phyloP scores from a whole-genome alignment of 2,113 vertebrate genomes.

The Leptosomus discolor region DNA sequence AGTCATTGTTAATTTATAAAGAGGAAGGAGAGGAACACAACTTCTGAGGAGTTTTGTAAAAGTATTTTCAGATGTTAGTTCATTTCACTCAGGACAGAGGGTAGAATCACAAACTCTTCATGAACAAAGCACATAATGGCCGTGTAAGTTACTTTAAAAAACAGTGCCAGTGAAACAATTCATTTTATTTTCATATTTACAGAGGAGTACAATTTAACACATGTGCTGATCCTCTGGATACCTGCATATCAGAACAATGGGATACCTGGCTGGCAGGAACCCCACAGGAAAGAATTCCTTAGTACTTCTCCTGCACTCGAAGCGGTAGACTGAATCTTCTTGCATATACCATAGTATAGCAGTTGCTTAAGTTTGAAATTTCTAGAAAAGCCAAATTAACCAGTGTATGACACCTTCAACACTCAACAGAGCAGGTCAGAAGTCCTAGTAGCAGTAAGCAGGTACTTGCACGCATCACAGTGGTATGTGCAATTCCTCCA shows the following conservation, averaged over 20 bases:
- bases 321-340: not conserved
- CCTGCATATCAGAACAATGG: not conserved
- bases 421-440: not conserved
- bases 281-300: not conserved
- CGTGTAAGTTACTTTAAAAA: not conserved
- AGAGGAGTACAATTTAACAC: not conserved
- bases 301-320: not conserved
- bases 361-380: not conserved
- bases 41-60: not conserved
- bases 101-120: not conserved
- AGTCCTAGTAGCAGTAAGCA: not conserved
- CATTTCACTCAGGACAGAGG: not conserved
- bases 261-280: not conserved
- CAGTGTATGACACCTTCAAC: not conserved
- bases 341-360: fast-evolving
- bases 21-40: not conserved
- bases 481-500: not conserved
- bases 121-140: not conserved
- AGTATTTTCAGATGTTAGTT: not conserved
- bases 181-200: not conserved
- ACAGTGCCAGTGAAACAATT: fast-evolving
- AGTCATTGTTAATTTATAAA: slow-evolving; percentile 5
- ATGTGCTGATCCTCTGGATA: not conserved
- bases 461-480: not conserved
- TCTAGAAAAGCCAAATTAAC: not conserved